Evolutionary conservation across 2,113 vertebrate genomes (phyloP).

Genomic region (Cephalophus harveyi): DNA sequence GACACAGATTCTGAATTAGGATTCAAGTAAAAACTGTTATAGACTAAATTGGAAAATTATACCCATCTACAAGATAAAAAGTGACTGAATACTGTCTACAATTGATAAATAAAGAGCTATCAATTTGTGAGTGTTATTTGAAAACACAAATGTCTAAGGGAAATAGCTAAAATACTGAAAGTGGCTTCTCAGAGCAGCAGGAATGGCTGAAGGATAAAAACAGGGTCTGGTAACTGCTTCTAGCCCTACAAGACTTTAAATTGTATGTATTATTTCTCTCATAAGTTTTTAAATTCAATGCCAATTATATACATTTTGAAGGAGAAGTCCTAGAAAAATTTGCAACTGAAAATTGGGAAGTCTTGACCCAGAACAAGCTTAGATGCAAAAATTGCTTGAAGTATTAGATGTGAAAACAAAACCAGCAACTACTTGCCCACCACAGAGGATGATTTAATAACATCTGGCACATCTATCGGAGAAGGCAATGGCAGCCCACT

Average conservation of each 20-base stretch:
- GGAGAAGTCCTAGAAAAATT: background rate
- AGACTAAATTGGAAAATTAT: background rate
- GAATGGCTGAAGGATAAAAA: background rate
- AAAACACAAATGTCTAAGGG: background rate
- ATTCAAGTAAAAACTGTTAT: background rate
- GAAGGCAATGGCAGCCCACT: background rate
- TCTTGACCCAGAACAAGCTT: background rate
- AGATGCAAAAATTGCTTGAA: background rate
- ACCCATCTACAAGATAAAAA: background rate
- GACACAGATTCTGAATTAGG: background rate
- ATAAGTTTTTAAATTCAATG: background rate
- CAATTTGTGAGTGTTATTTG: background rate
- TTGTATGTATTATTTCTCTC: background rate
- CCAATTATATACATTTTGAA: background rate
- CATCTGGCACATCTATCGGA: background rate
- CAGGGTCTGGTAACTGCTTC: background rate
- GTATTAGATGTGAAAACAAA: background rate
- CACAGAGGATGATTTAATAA: background rate
- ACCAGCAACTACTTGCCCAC: background rate
- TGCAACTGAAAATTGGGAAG: background rate
- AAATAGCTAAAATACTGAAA: background rate
- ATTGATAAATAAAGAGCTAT: background rate
- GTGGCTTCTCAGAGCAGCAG: background rate
- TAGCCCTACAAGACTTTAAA: background rate
- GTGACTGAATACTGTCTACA: background rate